Evolutionary conservation across 1,140 invertebrate species (phyloP), one percentile per base, ranked within the genome.

Genomic region (Trichoplusia ni): DNA sequence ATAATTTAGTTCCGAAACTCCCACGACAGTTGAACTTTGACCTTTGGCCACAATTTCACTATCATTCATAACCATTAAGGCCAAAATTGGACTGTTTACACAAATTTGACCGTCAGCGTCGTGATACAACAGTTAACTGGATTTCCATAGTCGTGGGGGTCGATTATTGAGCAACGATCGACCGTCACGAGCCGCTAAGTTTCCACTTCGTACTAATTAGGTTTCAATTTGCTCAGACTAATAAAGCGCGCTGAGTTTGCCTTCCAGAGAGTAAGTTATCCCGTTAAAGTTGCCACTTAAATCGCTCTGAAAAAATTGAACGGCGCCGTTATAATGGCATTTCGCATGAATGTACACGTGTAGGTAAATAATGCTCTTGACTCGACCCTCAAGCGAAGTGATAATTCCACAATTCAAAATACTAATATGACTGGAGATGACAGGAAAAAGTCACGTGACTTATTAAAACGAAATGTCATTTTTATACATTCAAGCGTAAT

Each of bases 111-210:
- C 65, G 44, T 35, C 56, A 54, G 38, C 65, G 33, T 72, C 78
- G 71, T 74, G 77, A 73, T 65, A 66, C 38, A 46, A 66, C 62
- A 66, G 40, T 75, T 76, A 75, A 71, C 56, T 67, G 38, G 44
- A 76, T 78, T 76, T 74, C 66, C 64, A 73, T 76, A 68, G 69
- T 69, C 70, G 66, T 71, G 67, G 64, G 51, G 64, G 60, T 64
- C 65, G 67, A 56, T 66, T 61, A 67, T 74, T 67, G 53, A 68
- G 62, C 62, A 69, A 63, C 64, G 29, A 35, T 64, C 53, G 53
- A 44, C 58, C 59, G 63, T 72, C 67, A 77, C 69, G 74, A 73
- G 44, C 47, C 47, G 33, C 66, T 54, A 65, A 59, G 60, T 67
- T 46, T 63, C 59, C 33, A 37, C 59, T 71, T 38, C 42, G 66